A percentile compares a stretch with the other conserved stretches of the same genome.
Conservation (phyloP, 1,140 invertebrate species). For the Drosophila busckii region DNA sequence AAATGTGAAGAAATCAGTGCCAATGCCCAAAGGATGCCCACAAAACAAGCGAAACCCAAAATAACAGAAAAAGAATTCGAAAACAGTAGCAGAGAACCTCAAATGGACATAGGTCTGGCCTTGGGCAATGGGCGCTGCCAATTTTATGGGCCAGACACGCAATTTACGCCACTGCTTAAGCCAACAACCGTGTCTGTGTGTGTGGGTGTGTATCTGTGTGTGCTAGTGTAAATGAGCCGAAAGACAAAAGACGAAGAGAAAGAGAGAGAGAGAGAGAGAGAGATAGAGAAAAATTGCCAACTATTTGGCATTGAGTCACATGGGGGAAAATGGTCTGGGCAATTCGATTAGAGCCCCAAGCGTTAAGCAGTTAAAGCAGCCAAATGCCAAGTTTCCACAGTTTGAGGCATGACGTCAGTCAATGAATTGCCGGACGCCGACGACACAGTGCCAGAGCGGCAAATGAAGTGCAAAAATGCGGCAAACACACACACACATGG, state of each 20-base stretch:
- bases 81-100: constrained; percentile 13
- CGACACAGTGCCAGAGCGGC: constrained; percentile 27
- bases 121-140: constrained; percentile 43
- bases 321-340: constrained; percentile 31
- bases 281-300: constrained; percentile 64
- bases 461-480: constrained; percentile 47
- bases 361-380: constrained; percentile 56
- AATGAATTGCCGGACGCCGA: constrained; percentile 31
- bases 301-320: constrained; percentile 68
- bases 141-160: constrained; percentile 71
- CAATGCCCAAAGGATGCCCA: constrained; percentile 63
- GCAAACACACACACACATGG: constrained; percentile 16
- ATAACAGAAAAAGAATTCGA: constrained; percentile 19
- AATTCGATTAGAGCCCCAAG: constrained; percentile 66
- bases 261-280: too few species aligned
- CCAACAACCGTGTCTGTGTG: constrained; percentile 16
- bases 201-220: constrained; percentile 22
- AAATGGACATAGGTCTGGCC: constrained; percentile 57
- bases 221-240: constrained; percentile 59
- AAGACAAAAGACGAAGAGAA: constrained; percentile 36
- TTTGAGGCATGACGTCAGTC: constrained; percentile 38
- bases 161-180: constrained; percentile 53
- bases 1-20: constrained; percentile 69
- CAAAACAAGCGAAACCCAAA: constrained; percentile 34
- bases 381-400: constrained; percentile 9